Evolutionary conservation across 30 jellyfish, hydroid and myxozoan species (phyloP).

Genomic region (Chironex yamaguchii): DNA sequence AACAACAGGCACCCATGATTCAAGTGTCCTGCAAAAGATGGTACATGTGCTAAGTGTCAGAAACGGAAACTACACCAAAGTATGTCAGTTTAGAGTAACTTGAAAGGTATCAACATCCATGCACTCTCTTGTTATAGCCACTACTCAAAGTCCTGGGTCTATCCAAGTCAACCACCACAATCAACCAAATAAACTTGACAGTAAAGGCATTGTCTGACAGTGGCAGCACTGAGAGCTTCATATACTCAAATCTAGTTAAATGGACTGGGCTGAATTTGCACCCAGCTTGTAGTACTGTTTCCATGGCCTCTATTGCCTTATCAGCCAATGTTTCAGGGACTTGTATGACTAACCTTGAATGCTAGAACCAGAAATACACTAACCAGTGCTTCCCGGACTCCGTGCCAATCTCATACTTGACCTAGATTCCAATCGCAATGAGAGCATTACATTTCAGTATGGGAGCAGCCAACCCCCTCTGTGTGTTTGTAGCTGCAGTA

Average conservation of each 20-base stretch:
- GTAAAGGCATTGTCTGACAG: slow-evolving; percentile 9
- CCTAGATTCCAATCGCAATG: too few relatives aligned
- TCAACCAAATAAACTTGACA: neutral
- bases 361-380: slow-evolving; percentile 28
- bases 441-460: too few relatives aligned
- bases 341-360: slow-evolving; percentile 2
- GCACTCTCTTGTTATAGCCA: slow-evolving; percentile 7
- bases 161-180: slow-evolving; percentile 6
- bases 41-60: too few relatives aligned
- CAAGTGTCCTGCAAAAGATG: too few relatives aligned
- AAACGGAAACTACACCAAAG: neutral
- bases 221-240: slow-evolving; percentile 35
- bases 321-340: slow-evolving; percentile 35
- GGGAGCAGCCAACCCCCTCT: too few relatives aligned
- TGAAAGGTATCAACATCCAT: neutral
- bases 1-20: too few relatives aligned
- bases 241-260: slow-evolving; percentile 1
- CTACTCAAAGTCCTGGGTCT: slow-evolving; percentile 27
- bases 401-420: neutral
- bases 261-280: slow-evolving; percentile 13
- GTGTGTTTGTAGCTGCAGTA: too few relatives aligned
- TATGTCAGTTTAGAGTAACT: neutral
- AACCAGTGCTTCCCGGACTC: slow-evolving; percentile 3
- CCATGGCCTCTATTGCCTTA: slow-evolving; percentile 41
- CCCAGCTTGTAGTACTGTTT: slow-evolving; percentile 21